Base-by-base conservation (phyloP, 1,140 invertebrate species). In the Popillia japonica region DNA sequence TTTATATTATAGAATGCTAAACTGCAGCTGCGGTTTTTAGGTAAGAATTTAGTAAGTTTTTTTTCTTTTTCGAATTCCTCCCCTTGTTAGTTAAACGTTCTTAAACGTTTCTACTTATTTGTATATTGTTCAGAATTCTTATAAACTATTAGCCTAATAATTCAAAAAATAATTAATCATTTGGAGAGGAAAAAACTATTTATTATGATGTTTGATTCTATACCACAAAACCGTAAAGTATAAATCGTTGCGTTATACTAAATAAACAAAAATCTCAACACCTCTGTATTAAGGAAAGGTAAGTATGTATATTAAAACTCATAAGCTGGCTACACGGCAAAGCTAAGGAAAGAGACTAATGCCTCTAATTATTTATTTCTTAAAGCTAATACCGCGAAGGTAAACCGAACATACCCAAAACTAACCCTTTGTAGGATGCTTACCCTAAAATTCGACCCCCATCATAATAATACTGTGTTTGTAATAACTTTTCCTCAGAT, bases 401-500 rank as follows among this genome's bases (percentile, higher is more conserved):
- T 74, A 74, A 74, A 74, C 72, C 72, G 41, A 74, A 74, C 72
- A 74, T 74, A 42, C 72, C 72, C 41, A 41, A 40, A 44, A 74
- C 40, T 44, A 74, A 74, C 72, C 72, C 72, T 74, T 74, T 40
- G 72, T 41, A 74, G n/a, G 41, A 74, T 34, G 17, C 34, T 42
- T 40, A 74, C 72, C 72, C 72, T 74, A 74, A 74, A 74, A 74
- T 68, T 68, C 72, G 72, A 40, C 34, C 72, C 72, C 72, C 72
- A 41, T 74, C 72, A 44, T 74, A 74, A 74, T 74, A 74, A 74
- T 42, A 20, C 27, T 22, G 40, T 74, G 72, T 74, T 74, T 74
- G 72, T 42, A 74, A 74, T 74, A 74, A 40, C 72, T 74, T 74
- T 74, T 68, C 72, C 34, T 74, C 72, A 74, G 72, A 74, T 74